A percentile compares a stretch with the other conserved stretches of the same genome.
Conservation (phyloP, 2,113 vertebrate species). For the Lycaon pictus region DNA sequence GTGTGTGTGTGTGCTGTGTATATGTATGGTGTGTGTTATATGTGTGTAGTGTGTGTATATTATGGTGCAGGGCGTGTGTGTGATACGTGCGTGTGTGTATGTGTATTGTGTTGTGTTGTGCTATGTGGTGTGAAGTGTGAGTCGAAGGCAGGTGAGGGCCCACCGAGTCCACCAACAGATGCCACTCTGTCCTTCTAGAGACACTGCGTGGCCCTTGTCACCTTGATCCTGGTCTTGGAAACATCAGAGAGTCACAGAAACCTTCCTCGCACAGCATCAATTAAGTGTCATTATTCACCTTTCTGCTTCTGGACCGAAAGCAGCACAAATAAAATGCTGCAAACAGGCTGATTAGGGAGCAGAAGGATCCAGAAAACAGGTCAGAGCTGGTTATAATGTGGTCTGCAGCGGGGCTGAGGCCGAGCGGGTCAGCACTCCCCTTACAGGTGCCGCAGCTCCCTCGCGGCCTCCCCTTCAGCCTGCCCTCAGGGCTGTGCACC, state of each 20-base stretch:
- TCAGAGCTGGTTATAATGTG: too few species aligned
- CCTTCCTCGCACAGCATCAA: neutral
- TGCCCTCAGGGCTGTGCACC: neutral
- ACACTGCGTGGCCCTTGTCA: neutral
- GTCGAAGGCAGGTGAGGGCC: neutral
- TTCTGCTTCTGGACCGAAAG: neutral
- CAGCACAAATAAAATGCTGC: neutral
- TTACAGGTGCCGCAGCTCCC: too few species aligned
- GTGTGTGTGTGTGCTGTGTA: too few species aligned
- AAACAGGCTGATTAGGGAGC: neutral
- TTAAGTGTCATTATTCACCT: neutral
- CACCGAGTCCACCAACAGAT: fast-evolving
- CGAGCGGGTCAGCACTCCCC: too few species aligned
- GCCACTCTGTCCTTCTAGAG: too few species aligned
- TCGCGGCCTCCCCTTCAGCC: neutral
- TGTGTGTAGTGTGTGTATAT: too few species aligned
- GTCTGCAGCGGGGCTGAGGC: too few species aligned
- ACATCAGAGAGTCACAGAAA: too few species aligned
- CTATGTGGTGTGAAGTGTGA: too few species aligned
- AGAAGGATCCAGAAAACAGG: neutral
- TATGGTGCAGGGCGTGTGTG: neutral
- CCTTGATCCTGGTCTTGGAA: neutral
- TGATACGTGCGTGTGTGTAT: too few species aligned
- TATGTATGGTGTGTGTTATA: neutral
- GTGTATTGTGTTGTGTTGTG: too few species aligned